phyloP scores from a whole-genome alignment of 2,797 vertebrate genomes.

The Podargus strigoides region DNA sequence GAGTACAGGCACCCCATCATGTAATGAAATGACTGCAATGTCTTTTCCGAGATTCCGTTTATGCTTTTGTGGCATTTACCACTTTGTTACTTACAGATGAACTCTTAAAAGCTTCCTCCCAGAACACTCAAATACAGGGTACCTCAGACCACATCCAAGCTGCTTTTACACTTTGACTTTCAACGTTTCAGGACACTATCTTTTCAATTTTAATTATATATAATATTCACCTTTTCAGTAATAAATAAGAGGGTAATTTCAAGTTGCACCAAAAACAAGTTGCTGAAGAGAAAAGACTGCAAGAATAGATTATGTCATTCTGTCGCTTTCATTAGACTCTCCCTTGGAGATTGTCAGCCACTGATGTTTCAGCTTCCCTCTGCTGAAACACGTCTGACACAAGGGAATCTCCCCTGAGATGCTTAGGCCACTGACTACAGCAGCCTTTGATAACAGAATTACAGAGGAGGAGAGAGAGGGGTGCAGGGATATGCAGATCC shows the following conservation, averaged over 20 bases:
- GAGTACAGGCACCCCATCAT: neutral
- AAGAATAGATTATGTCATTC: constrained; percentile 36
- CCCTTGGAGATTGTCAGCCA: constrained; percentile 35
- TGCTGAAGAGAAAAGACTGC: neutral
- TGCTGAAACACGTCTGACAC: constrained; percentile 4
- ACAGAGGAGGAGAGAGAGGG: neutral
- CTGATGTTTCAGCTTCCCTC: constrained; percentile 41
- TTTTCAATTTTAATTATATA: neutral
- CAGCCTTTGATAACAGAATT: neutral
- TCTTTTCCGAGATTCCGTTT: neutral
- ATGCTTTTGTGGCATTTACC: neutral
- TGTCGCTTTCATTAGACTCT: constrained; percentile 23
- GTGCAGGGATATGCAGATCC: neutral
- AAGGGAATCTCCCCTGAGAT: neutral
- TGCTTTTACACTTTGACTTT: neutral
- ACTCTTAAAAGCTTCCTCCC: neutral
- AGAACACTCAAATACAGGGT: neutral
- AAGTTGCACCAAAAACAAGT: neutral
- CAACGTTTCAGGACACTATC: neutral
- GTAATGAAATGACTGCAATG: neutral
- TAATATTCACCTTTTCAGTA: neutral
- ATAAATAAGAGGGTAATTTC: constrained; percentile 49
- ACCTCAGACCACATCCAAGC: neutral
- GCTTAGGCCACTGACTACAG: constrained; percentile 8
- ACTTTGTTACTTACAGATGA: neutral